phyloP scores from a whole-genome alignment of 2,797 vertebrate genomes.

The Lagorchestes hirsutus region DNA sequence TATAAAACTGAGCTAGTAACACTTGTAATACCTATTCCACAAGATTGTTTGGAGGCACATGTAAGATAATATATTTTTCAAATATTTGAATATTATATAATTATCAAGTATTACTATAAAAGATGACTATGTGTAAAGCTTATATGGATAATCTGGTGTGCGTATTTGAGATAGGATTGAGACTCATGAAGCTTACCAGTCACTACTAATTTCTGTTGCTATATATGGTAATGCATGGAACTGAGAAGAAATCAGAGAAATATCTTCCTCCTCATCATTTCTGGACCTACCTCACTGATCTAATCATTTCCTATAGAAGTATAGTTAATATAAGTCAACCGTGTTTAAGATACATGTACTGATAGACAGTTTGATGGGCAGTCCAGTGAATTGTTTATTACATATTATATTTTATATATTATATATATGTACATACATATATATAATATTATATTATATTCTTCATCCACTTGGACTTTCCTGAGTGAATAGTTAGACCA shows the following conservation, averaged over 20 bases:
- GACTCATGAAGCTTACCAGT: not conserved
- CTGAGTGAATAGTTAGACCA: not conserved
- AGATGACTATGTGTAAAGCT: not conserved
- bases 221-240: not conserved
- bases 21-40: not conserved
- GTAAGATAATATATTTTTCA: not conserved
- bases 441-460: not conserved
- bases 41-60: not conserved
- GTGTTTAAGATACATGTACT: not conserved
- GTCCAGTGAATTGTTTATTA: not conserved
- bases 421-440: too few relatives aligned
- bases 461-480: not conserved
- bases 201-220: too few relatives aligned
- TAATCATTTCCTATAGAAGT: not conserved
- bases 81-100: not conserved
- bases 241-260: not conserved
- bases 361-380: not conserved
- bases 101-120: not conserved
- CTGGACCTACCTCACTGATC: not conserved
- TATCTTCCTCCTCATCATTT: not conserved
- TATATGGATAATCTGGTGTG: not conserved
- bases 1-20: not conserved
- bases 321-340: not conserved
- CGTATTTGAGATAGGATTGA: not conserved
- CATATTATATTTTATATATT: too few relatives aligned